Percentiles rank a stretch among this genome's conserved stretches.
Conservation (phyloP, 2,113 vertebrate species). For the Cnemophilus loriae region DNA sequence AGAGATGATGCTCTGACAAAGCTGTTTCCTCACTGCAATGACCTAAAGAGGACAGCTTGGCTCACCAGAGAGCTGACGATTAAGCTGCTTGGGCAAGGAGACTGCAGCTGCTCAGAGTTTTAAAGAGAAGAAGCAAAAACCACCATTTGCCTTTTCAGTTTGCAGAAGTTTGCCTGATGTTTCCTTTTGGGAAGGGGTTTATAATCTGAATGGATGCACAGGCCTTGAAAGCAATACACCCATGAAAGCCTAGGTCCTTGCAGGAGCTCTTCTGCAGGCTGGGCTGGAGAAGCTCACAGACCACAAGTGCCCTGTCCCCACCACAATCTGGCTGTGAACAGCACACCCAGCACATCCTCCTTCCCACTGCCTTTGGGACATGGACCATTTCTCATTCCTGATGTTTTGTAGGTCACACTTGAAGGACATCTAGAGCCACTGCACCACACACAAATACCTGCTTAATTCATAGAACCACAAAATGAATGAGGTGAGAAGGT, state of each 20-base stretch:
- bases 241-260: accelerated
- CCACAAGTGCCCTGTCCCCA: too few species aligned
- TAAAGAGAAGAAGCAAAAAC: not conserved
- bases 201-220: not conserved
- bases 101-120: not conserved
- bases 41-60: not conserved
- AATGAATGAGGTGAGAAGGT: not conserved
- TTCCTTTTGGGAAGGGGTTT: not conserved
- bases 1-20: not conserved
- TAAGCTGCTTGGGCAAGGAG: not conserved
- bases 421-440: not conserved
- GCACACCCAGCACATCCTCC: not conserved
- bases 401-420: not conserved
- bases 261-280: not conserved
- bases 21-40: not conserved
- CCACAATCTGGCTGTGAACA: not conserved
- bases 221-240: not conserved
- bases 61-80: not conserved
- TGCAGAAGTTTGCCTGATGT: not conserved
- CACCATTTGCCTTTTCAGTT: not conserved
- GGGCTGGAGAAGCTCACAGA: not conserved
- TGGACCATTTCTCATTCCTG: not conserved
- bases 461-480: not conserved
- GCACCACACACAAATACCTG: not conserved
- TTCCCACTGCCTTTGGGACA: not conserved